Evolutionary conservation across 2,888 invertebrate species (phyloP), one percentile per base, ranked within the genome.

Genomic region (Agriopis leucophaearia): DNA sequence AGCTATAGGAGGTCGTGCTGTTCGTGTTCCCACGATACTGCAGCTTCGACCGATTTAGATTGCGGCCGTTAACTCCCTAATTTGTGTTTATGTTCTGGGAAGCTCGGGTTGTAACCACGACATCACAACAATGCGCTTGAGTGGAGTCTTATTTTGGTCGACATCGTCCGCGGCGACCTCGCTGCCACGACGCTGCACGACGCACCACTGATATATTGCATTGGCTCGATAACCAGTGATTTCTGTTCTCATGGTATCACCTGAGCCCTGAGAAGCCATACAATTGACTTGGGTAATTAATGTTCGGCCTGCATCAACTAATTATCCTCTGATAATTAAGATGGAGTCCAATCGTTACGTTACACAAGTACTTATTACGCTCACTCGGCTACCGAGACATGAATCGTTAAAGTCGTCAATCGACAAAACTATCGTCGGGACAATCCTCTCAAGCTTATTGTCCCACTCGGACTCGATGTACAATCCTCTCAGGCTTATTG

Each of bases 381-480:
- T 18, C 51, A 15, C 42, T 27, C 51, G 10, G 8, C 4, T 1
- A 10, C 15, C 13, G 38, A 15, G 16, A 38, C 8, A 15, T 51
- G 35, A n/a, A 51, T 51, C 27, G 12, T n/a, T 35, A 52, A 38
- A 27, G 7, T 7, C 10, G 27, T 15, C 40, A 16, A 48, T 55
- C 63, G 42, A 48, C 16, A 50, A n/a, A 44, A 45, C 13, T 16
- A 51, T 57, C 47, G 42, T 40, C 50, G 48, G 48, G 48, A 48
- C 55, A 50, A 55, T 59, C 48, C 36, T 44, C 38, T n/a, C 44
- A 51, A 38, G 48, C 60, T 56, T 55, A 50, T 70, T 72, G 70
- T 68, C 72, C 72, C 51, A 64, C 48, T 70, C n/a, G n/a, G n/a
- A n/a, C 70, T 48, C 62, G 57, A 44, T 52, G 54, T 60, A 18